Conservation (phyloP, 2,888 invertebrate species). For the Drosophila macrothrix region DNA sequence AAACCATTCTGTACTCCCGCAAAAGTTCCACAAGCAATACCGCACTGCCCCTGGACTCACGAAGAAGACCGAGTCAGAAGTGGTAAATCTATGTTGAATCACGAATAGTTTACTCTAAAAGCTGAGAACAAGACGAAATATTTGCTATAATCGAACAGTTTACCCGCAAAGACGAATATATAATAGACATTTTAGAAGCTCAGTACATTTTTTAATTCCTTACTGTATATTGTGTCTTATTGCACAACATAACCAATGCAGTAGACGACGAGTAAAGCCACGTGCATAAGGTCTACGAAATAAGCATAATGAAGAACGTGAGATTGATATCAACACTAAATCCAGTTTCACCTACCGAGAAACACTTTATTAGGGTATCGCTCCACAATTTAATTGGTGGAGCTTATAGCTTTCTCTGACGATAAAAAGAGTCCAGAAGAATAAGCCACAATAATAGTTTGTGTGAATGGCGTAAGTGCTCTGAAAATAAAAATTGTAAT, state of each 20-base stretch:
- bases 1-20: not conserved
- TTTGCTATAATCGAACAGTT: not conserved
- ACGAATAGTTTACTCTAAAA: not conserved
- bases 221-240: not conserved
- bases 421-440: not conserved
- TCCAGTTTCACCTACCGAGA: not conserved
- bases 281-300: not conserved
- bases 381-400: not conserved
- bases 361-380: not conserved
- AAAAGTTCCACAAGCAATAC: not conserved
- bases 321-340: not conserved
- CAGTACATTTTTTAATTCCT: not conserved
- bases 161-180: too few relatives aligned
- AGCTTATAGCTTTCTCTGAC: not conserved
- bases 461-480: not conserved
- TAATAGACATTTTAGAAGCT: not conserved
- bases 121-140: not conserved
- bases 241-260: not conserved
- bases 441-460: not conserved
- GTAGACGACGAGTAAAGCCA: not conserved
- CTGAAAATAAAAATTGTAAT: not conserved
- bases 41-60: not conserved
- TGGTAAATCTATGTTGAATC: not conserved
- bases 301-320: not conserved
- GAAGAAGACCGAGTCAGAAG: too few relatives aligned